Evolutionary conservation across 2,797 vertebrate species (phyloP).

Genomic region (Valencia hispanica): DNA sequence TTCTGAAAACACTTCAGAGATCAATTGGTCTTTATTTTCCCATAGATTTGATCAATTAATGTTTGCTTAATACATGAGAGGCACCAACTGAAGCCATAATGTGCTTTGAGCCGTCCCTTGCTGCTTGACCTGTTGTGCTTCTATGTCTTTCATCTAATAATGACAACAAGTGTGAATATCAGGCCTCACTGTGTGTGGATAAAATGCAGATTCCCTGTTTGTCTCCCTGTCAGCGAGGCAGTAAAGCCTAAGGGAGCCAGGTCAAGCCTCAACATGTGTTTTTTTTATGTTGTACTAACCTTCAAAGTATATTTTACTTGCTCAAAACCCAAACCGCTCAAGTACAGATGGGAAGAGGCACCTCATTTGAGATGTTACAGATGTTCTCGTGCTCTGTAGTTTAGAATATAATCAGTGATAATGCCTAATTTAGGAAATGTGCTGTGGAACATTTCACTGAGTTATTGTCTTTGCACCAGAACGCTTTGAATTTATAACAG

Average conservation of each 20-base stretch:
- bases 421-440: constrained; percentile 77
- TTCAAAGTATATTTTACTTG: constrained; percentile 29
- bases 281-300: constrained; percentile 18
- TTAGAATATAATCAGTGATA: constrained; percentile 79
- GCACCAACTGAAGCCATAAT: neutral
- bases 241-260: constrained; percentile 18
- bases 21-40: neutral
- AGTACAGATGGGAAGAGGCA: constrained; percentile 32
- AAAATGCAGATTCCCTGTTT: constrained; percentile 28
- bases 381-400: constrained; percentile 69
- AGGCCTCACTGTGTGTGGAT: constrained; percentile 24
- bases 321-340: constrained; percentile 30
- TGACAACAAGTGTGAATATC: constrained; percentile 51
- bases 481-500: constrained; percentile 65
- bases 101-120: constrained; percentile 21
- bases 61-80: neutral
- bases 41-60: neutral
- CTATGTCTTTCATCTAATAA: constrained; percentile 62
- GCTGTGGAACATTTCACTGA: constrained; percentile 74
- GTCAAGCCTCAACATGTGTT: constrained; percentile 18
- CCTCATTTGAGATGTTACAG: constrained; percentile 74
- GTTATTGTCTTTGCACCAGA: constrained; percentile 66
- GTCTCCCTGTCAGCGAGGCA: constrained; percentile 28
- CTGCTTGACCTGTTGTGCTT: constrained; percentile 43
- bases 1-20: neutral